Conservation (phyloP, 2,888 invertebrate species). For the Danaus chrysippus region DNA sequence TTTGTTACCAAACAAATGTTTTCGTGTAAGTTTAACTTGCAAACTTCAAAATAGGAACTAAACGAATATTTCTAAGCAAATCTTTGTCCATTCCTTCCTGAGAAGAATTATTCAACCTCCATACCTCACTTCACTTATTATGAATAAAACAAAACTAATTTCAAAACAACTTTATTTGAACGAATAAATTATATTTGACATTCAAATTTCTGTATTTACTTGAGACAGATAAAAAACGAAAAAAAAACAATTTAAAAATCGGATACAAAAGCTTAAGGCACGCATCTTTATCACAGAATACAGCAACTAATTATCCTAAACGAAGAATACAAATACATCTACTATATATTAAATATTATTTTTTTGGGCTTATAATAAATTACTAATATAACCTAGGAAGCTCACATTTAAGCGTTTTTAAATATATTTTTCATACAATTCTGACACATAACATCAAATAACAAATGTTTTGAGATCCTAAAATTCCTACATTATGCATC, state of each 20-base stretch:
- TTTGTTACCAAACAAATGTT: too few species aligned
- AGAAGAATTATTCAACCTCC: too few species aligned
- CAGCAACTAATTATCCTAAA: slow-evolving; percentile 46
- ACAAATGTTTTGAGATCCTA: slow-evolving; percentile 1
- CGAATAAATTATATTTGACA: slow-evolving; percentile 27
- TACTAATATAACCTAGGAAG: background rate
- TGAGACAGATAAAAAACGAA: slow-evolving; percentile 15
- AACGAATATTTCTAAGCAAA: too few species aligned
- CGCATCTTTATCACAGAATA: slow-evolving; percentile 70
- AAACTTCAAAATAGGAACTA: too few species aligned
- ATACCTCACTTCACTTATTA: background rate
- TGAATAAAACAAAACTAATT: slow-evolving; percentile 14
- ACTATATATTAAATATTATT: slow-evolving; percentile 9
- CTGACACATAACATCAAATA: background rate
- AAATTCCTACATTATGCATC: background rate
- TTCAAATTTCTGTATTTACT: slow-evolving; percentile 14
- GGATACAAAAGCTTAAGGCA: slow-evolving; percentile 53
- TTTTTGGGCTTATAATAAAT: slow-evolving; percentile 6
- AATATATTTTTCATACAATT: background rate
- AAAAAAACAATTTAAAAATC: slow-evolving; percentile 18
- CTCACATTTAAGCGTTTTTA: background rate
- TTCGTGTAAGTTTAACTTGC: too few species aligned
- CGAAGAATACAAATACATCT: slow-evolving; percentile 20
- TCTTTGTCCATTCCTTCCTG: too few species aligned
- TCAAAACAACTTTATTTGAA: slow-evolving; percentile 33